Evolutionary conservation across 2,797 vertebrate species (phyloP).

Genomic region (Toxotes lorentzi): DNA sequence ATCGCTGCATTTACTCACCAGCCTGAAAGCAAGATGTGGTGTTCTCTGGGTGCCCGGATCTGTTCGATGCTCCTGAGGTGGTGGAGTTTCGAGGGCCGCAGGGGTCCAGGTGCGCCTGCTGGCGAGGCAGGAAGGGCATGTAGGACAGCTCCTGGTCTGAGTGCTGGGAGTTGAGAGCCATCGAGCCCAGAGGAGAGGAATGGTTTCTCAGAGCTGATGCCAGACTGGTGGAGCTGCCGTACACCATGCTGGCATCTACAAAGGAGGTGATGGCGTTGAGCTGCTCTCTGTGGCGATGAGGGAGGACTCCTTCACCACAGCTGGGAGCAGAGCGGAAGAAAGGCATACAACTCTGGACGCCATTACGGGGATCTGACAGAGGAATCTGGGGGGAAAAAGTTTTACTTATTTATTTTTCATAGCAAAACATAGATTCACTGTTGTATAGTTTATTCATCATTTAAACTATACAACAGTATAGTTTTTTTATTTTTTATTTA

Average conservation of each 20-base stretch:
- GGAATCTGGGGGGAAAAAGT: slow-evolving; percentile 78
- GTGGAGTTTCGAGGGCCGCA: slow-evolving; percentile 80
- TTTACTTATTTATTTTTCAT: background rate
- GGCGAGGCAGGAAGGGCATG: slow-evolving; percentile 84
- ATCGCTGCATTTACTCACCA: slow-evolving; percentile 64
- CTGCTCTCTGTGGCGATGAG: slow-evolving; percentile 82
- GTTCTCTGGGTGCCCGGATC: slow-evolving; percentile 62
- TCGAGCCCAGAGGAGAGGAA: slow-evolving; percentile 78
- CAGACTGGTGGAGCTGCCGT: slow-evolving; percentile 81
- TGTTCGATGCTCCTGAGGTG: slow-evolving; percentile 3
- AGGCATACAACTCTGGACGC: slow-evolving; percentile 88
- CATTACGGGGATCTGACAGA: slow-evolving; percentile 83
- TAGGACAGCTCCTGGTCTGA: slow-evolving; percentile 80
- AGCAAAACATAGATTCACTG: background rate
- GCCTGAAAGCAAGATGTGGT: slow-evolving; percentile 86
- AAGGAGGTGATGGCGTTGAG: slow-evolving; percentile 89
- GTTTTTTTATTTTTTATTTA: no score
- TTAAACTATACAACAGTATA: no score
- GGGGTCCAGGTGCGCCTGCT: slow-evolving; percentile 81
- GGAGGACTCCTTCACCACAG: slow-evolving; percentile 70
- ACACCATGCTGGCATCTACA: slow-evolving; percentile 88
- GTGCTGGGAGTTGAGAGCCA: slow-evolving; percentile 81
- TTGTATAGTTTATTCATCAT: background rate
- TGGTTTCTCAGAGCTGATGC: slow-evolving; percentile 80
- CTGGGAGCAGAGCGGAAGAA: slow-evolving; percentile 91